A percentile compares a stretch with the other conserved stretches of the same genome.
Conservation (phyloP, 30 jellyfish, hydroid and myxozoan genomes). For the Mastigias papua region DNA sequence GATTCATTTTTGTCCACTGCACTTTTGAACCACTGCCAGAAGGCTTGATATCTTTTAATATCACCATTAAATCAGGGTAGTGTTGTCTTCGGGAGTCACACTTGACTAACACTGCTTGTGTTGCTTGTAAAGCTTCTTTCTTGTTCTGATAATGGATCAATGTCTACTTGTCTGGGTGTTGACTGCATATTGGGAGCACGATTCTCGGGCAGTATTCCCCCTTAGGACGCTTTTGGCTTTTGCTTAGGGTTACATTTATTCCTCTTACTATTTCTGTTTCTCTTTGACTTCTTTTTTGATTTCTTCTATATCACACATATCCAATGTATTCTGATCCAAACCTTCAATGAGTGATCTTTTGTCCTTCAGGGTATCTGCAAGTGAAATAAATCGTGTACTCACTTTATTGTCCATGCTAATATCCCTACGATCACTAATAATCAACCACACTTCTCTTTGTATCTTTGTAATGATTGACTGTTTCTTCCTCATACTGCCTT, state of each 20-base stretch:
- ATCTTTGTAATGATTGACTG: not conserved
- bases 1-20: not conserved
- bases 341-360: not conserved
- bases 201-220: not conserved
- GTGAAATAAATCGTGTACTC: not conserved
- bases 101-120: not conserved
- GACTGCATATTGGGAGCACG: too few relatives aligned
- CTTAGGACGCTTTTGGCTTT: not conserved
- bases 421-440: not conserved
- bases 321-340: not conserved
- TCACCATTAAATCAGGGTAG: not conserved
- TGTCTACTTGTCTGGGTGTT: not conserved
- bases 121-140: not conserved
- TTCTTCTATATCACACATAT: not conserved
- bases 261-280: not conserved
- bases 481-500: not conserved
- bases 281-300: not conserved
- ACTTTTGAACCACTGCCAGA: not conserved
- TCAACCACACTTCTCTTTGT: not conserved
- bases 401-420: not conserved
- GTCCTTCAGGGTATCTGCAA: not conserved
- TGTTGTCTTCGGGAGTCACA: not conserved
- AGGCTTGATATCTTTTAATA: not conserved
- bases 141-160: not conserved
- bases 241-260: not conserved